Evolutionary conservation across 2,797 vertebrate genomes (phyloP).

Genomic region (Phaenicophaeus curvirostris): DNA sequence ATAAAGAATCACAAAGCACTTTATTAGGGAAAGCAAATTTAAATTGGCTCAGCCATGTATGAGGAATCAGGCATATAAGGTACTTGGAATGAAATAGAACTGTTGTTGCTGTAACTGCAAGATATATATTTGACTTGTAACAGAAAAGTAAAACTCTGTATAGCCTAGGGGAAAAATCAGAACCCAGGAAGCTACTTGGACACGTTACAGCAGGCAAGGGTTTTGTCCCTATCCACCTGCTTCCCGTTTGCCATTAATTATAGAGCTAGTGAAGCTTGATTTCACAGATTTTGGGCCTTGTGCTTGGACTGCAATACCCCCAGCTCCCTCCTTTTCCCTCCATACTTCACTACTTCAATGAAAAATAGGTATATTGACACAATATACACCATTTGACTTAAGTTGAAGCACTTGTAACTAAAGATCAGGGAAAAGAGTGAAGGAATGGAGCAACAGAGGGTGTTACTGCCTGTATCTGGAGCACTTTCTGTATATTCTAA

Average conservation of each 20-base stretch:
- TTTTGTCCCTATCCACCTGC: not conserved
- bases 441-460: not conserved
- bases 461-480: not conserved
- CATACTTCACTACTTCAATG: not conserved
- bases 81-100: not conserved
- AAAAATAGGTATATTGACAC: not conserved
- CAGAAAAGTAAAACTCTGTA: not conserved
- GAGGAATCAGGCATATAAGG: not conserved
- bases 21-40: slow-evolving; percentile 35
- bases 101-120: not conserved
- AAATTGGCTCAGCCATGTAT: not conserved
- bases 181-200: not conserved
- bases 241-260: not conserved
- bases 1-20: not conserved
- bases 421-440: not conserved
- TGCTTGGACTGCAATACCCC: not conserved
- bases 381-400: not conserved
- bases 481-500: not conserved
- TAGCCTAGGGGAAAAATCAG: not conserved
- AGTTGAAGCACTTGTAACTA: not conserved
- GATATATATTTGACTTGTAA: slow-evolving; percentile 20
- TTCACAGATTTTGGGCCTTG: not conserved
- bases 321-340: not conserved
- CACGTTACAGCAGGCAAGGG: not conserved
- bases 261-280: not conserved